Evolutionary conservation across 2,113 vertebrate species (phyloP).

Genomic region (Reinhardtius hippoglossoides): DNA sequence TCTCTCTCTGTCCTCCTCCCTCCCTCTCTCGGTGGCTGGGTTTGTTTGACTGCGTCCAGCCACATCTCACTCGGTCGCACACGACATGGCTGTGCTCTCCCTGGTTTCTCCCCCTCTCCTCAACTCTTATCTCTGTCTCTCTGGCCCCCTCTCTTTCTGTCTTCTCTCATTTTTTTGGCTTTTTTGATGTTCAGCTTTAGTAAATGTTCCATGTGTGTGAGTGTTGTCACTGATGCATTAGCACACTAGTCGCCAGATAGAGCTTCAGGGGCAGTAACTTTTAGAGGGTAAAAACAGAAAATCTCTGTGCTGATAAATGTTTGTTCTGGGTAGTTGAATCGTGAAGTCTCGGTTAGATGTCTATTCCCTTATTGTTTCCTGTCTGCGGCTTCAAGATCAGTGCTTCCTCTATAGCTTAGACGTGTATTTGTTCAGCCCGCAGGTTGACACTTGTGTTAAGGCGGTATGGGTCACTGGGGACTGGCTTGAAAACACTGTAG

Average conservation of each 20-base stretch:
- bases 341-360: slow-evolving; percentile 9
- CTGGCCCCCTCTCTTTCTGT: slow-evolving; percentile 12
- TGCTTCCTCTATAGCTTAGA: slow-evolving; percentile 3
- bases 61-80: slow-evolving; percentile 29
- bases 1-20: not conserved
- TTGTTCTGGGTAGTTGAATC: slow-evolving; percentile 17
- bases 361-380: slow-evolving; percentile 15
- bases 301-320: slow-evolving; percentile 4
- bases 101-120: slow-evolving; percentile 45
- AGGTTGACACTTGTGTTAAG: slow-evolving; percentile 17
- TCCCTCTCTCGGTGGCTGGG: slow-evolving; percentile 26
- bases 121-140: slow-evolving; percentile 25
- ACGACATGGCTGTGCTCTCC: slow-evolving; percentile 55
- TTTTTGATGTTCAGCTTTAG: slow-evolving; percentile 72
- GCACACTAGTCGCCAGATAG: slow-evolving; percentile 39
- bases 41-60: slow-evolving; percentile 44
- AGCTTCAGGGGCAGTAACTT: slow-evolving; percentile 35
- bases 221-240: slow-evolving; percentile 61
- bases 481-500: not conserved
- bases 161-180: slow-evolving; percentile 43
- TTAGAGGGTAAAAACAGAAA: not conserved
- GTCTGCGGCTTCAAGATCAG: not conserved
- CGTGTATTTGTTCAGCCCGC: slow-evolving; percentile 23
- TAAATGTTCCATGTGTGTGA: slow-evolving; percentile 73
- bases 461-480: slow-evolving; percentile 13